phyloP scores from a whole-genome alignment of 2,113 vertebrate genomes.

The Chlamydotis undulata region DNA sequence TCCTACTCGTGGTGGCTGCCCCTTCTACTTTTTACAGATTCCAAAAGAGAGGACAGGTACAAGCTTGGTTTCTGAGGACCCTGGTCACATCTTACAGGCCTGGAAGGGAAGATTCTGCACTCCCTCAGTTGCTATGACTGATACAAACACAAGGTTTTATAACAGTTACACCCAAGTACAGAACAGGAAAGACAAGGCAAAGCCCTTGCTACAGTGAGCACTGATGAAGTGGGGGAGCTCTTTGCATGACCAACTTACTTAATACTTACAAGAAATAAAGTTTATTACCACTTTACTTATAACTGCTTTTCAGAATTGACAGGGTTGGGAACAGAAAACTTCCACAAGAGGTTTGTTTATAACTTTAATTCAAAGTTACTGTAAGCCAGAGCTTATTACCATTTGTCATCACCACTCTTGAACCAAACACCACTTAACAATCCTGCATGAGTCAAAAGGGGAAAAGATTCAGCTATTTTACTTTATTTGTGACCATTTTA shows the following conservation, averaged over 20 bases:
- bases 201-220: neutral
- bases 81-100: neutral
- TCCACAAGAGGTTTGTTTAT: neutral
- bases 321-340: neutral
- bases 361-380: constrained; percentile 25
- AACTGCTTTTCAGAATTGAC: neutral
- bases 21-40: neutral
- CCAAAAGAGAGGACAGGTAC: neutral
- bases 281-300: neutral
- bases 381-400: neutral
- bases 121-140: neutral
- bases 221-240: neutral
- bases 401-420: neutral
- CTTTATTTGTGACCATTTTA: neutral
- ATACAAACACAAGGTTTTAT: neutral
- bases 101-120: neutral
- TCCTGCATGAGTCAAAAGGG: neutral
- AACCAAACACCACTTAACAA: neutral
- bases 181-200: fast-evolving
- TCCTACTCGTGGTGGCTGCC: neutral
- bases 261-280: no score
- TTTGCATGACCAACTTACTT: neutral
- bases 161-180: neutral
- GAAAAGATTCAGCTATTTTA: neutral
- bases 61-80: neutral